A percentile compares a stretch with the other conserved stretches of the same genome.
These are phyloP conservation scores for Drosophila yooni DNA, from an alignment of 2,888 invertebrate species.

Conservation along the genomic window DNA sequence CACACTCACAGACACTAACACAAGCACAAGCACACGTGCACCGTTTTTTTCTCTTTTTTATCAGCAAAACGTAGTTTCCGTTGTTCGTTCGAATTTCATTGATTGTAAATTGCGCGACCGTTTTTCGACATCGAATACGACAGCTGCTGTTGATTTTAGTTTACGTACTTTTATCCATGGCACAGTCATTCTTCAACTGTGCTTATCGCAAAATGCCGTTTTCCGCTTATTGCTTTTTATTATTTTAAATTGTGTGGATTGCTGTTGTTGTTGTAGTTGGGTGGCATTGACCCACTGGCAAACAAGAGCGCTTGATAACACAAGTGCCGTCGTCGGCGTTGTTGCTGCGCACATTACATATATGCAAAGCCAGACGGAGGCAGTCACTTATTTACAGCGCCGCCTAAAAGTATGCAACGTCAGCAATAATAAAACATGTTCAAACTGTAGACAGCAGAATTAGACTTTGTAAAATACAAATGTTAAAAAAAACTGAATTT, in stretches of 20 bases:
- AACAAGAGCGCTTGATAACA: conserved; percentile 62
- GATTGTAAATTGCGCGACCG: conserved; percentile 48
- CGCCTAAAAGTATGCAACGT: conserved; percentile 63
- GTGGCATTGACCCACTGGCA: conserved; percentile 71
- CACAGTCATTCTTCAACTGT: conserved; percentile 59
- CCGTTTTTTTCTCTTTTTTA: conserved; percentile 27
- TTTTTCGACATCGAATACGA: conserved; percentile 54
- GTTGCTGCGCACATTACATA: conserved; percentile 8
- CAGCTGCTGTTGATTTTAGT: conserved; percentile 6
- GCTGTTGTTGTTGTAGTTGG: conserved; percentile 30
- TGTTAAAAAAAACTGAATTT: not conserved
- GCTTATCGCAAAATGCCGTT: conserved; percentile 36
- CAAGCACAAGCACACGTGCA: conserved; percentile 26
- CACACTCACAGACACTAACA: conserved; percentile 8
- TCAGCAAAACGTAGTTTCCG: conserved; percentile 51
- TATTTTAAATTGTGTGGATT: conserved; percentile 9
- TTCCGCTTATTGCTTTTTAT: conserved; percentile 30
- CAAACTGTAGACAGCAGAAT: not conserved
- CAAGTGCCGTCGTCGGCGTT: conserved; percentile 31
- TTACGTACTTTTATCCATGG: conserved; percentile 35
- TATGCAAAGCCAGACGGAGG: not conserved
- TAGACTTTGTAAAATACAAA: not conserved
- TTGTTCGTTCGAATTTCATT: conserved; percentile 59
- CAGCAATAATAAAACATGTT: not conserved
- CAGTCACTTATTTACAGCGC: conserved; percentile 1